phyloP scores from a whole-genome alignment of 2,797 vertebrate species.

The Myotis myotis region DNA sequence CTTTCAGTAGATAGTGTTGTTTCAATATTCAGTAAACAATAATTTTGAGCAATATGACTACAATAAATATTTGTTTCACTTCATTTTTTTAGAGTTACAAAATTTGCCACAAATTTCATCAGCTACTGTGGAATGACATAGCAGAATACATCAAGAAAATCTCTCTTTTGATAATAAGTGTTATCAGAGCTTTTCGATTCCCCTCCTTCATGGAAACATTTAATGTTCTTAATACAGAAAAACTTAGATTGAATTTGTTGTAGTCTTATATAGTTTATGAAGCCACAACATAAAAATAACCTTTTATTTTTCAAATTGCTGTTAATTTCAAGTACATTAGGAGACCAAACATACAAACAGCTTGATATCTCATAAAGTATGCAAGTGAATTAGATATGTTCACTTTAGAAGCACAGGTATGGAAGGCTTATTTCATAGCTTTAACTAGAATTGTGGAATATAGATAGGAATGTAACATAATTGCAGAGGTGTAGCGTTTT shows the following conservation, averaged over 20 bases:
- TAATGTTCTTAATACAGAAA: conserved; percentile 19
- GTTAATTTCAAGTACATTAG: neutral
- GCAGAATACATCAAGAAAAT: neutral
- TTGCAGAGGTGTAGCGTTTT: neutral
- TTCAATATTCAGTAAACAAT: neutral
- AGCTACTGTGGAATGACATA: conserved; percentile 34
- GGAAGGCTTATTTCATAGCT: neutral
- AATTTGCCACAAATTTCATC: conserved; percentile 64
- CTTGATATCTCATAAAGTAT: neutral
- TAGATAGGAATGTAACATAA: neutral
- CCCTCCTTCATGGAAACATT: neutral
- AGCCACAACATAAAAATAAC: neutral
- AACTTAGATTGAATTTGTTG: neutral
- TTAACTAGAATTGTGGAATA: neutral
- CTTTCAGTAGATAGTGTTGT: neutral
- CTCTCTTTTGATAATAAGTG: neutral
- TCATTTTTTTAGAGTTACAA: conserved; percentile 53
- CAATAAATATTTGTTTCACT: conserved; percentile 57
- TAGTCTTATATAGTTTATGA: neutral
- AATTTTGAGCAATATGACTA: neutral
- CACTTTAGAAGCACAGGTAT: neutral
- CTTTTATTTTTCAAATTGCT: conserved; percentile 9
- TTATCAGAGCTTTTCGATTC: neutral
- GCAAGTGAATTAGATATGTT: neutral
- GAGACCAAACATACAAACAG: neutral